A percentile compares a stretch with the other conserved stretches of the same genome.
phyloP scores from a whole-genome alignment of 53 echinoderm and acorn worm species.

The Zoroaster sp. region DNA sequence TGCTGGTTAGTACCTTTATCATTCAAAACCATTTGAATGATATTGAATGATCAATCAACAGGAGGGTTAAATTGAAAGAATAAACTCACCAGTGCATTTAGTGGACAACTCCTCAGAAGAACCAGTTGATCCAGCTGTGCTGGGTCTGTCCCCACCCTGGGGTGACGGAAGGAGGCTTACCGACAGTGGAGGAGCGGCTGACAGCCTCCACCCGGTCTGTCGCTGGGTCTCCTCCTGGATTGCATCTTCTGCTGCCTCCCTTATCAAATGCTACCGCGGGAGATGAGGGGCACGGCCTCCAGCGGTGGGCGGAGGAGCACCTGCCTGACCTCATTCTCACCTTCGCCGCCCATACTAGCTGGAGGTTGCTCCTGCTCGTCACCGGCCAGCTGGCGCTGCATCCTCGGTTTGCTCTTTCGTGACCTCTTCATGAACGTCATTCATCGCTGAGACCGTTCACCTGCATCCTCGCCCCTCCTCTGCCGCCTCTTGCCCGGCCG shows the following conservation, averaged over 20 bases:
- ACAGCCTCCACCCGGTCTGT: background rate
- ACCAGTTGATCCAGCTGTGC: background rate
- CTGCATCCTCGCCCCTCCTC: background rate
- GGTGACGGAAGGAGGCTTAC: background rate
- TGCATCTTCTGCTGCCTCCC: constrained; percentile 9
- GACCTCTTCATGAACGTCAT: background rate
- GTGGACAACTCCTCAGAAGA: background rate
- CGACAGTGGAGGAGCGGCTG: constrained; percentile 7
- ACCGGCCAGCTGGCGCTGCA: background rate
- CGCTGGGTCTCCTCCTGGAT: constrained; percentile 32
- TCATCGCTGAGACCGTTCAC: background rate
- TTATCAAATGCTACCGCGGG: background rate
- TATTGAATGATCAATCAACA: too few relatives aligned
- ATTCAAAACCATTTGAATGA: too few relatives aligned
- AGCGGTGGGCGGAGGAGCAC: constrained; percentile 27
- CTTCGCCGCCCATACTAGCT: too few relatives aligned
- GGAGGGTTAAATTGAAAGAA: too few relatives aligned
- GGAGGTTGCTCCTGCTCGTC: background rate
- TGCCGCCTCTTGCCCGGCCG: background rate
- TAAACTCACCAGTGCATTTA: constrained; percentile 39
- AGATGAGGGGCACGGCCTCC: background rate
- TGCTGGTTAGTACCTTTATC: too few relatives aligned
- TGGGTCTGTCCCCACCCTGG: background rate
- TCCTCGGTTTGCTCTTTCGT: background rate
- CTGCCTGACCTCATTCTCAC: background rate